Base-by-base conservation (phyloP, 2,113 vertebrate genomes). In the Hydropotes inermis region DNA sequence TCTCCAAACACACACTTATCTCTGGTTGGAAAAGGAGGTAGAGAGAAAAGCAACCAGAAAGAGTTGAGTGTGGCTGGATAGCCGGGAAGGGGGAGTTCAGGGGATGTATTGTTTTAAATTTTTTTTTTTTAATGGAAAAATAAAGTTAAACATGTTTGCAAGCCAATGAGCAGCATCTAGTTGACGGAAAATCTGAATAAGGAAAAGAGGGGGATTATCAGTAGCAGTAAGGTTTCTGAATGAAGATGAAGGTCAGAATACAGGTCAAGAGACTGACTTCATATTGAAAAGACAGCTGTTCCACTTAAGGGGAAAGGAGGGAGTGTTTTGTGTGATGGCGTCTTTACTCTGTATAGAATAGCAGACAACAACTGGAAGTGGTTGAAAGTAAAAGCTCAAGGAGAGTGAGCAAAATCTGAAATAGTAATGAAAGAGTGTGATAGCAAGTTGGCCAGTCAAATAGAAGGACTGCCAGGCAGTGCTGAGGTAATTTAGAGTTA, bases 61-160 rank as follows among this genome's bases (percentile, higher is more conserved):
- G 28, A 84, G 8, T 50, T 88, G 28, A 82, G 19, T 94, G 16
- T 95, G 76, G 21, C 82, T 55, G 28, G 3, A 39, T 61, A 45
- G 23, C 36, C 30, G 14, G 55, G 43, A 76, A 76, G 6, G 9
- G n/a, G 64, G 36, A 6, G 5, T 43, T 91, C 23, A 78, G 60
- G 36, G 54, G 36, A 76, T 1, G 7, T 89, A 19, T 58, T 92
- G 23, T 67, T 96, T 94, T 87, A 23, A 57, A 39, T 3, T 39
- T 81, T 94, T 13, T 36, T 12, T 33, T 89, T 96, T 95, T 79
- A 82, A 55, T 87, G 58, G 93, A 89, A 96, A 96, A 83, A 57
- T 87, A 87, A 95, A 47, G 9, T 43, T 89, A 52, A 67, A 70
- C 33, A 30, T 64, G 7, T 67, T 93, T 92, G n/a, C 88, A 67